A percentile compares a stretch with the other conserved stretches of the same genome.
These are phyloP conservation scores for Hemiscyllium ocellatum DNA, from an alignment of 2,113 vertebrate genomes.

Conservation along the genomic window DNA sequence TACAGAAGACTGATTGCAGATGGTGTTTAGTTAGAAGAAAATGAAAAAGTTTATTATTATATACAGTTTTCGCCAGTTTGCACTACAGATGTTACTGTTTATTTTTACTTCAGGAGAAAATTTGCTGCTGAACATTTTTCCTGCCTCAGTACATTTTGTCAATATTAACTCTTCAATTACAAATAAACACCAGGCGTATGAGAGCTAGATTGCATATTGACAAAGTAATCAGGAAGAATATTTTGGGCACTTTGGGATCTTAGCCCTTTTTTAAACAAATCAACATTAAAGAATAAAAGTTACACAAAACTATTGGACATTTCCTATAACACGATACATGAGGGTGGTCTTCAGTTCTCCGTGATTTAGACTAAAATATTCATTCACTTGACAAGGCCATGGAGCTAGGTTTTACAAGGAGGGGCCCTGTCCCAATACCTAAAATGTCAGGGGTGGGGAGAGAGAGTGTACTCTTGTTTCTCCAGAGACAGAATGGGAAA, in stretches of 20 bases:
- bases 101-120: slow-evolving; percentile 62
- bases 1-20: slow-evolving; percentile 57
- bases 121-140: slow-evolving; percentile 49
- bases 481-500: too few relatives aligned
- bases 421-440: too few relatives aligned
- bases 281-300: not conserved
- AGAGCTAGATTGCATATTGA: slow-evolving; percentile 39
- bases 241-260: not conserved
- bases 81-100: slow-evolving; percentile 60
- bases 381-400: not conserved
- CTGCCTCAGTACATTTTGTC: slow-evolving; percentile 50
- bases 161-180: slow-evolving; percentile 49
- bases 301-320: not conserved
- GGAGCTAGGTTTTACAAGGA: not conserved
- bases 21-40: slow-evolving; percentile 56
- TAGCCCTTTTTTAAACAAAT: not conserved
- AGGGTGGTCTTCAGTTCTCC: not conserved
- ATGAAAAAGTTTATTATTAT: slow-evolving; percentile 62
- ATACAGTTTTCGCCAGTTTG: slow-evolving; percentile 53
- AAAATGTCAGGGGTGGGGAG: too few relatives aligned
- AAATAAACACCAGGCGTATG: slow-evolving; percentile 51
- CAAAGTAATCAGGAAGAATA: not conserved
- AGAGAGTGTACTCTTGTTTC: too few relatives aligned
- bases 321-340: too few relatives aligned
- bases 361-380: not conserved